Evolutionary conservation across 2,113 vertebrate species (phyloP), one percentile per base, ranked within the genome.

Genomic region (Pogona vitticeps): DNA sequence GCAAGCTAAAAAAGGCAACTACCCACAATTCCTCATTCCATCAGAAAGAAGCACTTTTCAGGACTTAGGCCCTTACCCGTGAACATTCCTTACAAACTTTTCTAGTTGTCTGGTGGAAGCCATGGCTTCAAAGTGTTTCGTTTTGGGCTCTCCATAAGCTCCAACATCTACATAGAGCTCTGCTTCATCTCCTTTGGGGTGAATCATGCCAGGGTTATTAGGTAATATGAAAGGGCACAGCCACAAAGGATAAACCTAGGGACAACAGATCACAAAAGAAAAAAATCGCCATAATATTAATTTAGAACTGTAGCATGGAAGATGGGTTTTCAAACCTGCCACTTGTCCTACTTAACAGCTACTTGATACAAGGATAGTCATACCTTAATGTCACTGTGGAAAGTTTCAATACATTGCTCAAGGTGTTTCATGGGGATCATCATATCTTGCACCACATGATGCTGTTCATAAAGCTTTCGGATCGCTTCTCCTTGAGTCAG

Each of bases 361-460:
- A 68, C 65, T 40, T 68, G 36, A 13, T 38, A 68, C 7, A 61
- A 17, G 20, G 0, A 0, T 68, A 73, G 42, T 65, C 97, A 97
- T 95, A 99, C 99, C 0, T 97, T 91, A 75, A 99, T 97, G 94
- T 98, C 97, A 0, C 94, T 92, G 65, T 99, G 98, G 94, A 99
- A 99, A 92, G 94, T 94, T 18, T 93, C 94, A 92, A 99, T 97
- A 79, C 98, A 97, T 1, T 92, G 95, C 52, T 96, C 92, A 93
- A 99, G 95, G 92, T 96, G 95, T 92, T 97, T 99, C 97, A 99
- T 97, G 88, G 99, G 98, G 17, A 99, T 96, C 93, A 99, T 89
- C 99, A 99, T 99, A 96, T 99, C 99, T 96, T 99, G 98, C 1
- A 99, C 97, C 80, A 99, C 98, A 0, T 99, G 99, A 93, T 99